These are phyloP conservation scores for Periophthalmodon schlosseri DNA, from an alignment of 2,113 vertebrate species.

Conservation along the genomic window DNA sequence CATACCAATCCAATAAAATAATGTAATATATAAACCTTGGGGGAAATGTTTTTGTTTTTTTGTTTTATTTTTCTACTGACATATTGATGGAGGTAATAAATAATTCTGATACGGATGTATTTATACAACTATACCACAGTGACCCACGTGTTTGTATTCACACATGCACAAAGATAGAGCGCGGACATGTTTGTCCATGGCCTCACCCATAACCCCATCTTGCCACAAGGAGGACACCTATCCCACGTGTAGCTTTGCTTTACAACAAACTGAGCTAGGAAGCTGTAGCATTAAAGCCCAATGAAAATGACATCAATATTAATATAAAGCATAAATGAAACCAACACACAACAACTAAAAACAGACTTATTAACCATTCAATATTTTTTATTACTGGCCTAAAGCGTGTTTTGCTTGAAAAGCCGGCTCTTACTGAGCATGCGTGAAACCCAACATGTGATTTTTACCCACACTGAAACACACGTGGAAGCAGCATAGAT, in stretches of 20 bases:
- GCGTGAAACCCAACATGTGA: conserved; percentile 47
- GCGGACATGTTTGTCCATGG: conserved; percentile 64
- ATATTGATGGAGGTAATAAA: neutral
- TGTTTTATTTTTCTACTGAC: neutral
- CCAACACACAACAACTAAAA: neutral
- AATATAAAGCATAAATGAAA: neutral
- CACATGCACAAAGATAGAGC: conserved; percentile 23
- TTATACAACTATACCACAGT: neutral
- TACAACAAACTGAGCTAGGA: conserved; percentile 54
- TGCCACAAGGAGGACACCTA: conserved; percentile 20
- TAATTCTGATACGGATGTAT: neutral
- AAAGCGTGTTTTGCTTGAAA: neutral
- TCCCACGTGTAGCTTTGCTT: conserved; percentile 56
- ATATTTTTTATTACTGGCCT: neutral
- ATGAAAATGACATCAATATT: neutral
- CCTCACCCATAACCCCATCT: conserved; percentile 27
- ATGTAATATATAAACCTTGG: neutral
- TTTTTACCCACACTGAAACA: conserved; percentile 21
- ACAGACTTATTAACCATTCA: neutral
- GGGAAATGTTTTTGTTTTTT: neutral
- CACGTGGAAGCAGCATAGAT: conserved; percentile 37
- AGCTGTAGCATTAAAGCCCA: neutral
- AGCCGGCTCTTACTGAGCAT: conserved; percentile 31
- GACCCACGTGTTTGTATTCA: conserved; percentile 62
- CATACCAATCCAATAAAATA: neutral